Evolutionary conservation across 1,140 invertebrate species (phyloP), one percentile per base, ranked within the genome.

Genomic region (Lordiphosa stackelbergi): DNA sequence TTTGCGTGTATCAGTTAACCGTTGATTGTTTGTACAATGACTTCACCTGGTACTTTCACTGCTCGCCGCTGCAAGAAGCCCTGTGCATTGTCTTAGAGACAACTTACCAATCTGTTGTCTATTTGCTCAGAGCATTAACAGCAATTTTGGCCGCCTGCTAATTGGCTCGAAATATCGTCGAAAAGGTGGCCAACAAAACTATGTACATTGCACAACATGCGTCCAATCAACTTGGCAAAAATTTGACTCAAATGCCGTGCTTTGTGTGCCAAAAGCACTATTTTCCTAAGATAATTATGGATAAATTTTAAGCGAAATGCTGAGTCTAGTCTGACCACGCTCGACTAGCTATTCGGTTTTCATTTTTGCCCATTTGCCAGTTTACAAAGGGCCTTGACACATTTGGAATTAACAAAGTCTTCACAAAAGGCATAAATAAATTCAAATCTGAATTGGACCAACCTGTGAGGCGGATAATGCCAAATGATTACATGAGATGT

Each of bases 321-420:
- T 31, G 45, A 63, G 58, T 31, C 38, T 34, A 51, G 31, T 53
- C 37, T 53, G 46, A 74, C 45, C 53, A 56, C 58, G 75, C 62
- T 71, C 42, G 51, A 73, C 65, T 55, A 73, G 64, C 56, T 58
- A 36, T 65, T 59, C 42, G 64, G 47, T 69, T 68, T 61, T 40
- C 64, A 68, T 53, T 68, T 68, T 71, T 43, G 55, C 63, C 69
- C 71, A 71, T 83, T 83, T 66, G 53, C 64, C 65, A 68, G 77
- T 77, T 83, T 83, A 83, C 77, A 83, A 66, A 46, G 66, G 77
- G 66, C 77, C 77, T 83, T 83, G 77, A 83, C 77, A 83, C 72
- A 83, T 83, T 77, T 83, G 78, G 56, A 45, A 42, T 46, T 60
- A 47, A 37, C 61, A 55, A 59, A 74, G 53, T 68, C 63, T 66